Evolutionary conservation across 2,888 invertebrate genomes (phyloP), one percentile per base, ranked within the genome.

Genomic region (Athalia rosae): DNA sequence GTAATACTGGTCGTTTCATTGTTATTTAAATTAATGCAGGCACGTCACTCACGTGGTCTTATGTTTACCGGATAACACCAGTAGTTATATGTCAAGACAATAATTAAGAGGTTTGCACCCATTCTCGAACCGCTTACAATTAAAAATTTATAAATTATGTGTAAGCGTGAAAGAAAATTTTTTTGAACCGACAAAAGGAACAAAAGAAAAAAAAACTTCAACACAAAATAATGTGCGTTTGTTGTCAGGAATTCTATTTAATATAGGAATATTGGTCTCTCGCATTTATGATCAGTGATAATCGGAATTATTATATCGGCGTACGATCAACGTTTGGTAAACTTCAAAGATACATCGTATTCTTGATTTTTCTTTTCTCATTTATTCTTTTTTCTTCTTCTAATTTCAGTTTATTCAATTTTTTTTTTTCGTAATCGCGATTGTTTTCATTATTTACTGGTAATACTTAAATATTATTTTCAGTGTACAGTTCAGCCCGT

Each of bases 401-500:
- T n/a, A n/a, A n/a, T n/a, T 28, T 28, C 1, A 28, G 28, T 28
- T 28, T 1, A 28, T 28, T 28, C 28, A 28, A 28, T 28, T 0
- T 28, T 28, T 28, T 0, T 28, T 28, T 28, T 28, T 28, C 28
- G 28, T 28, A 28, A 28, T 28, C 28, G 28, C 28, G 28, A 28
- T 28, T 28, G 28, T 28, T 0, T 28, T 28, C 28, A 28, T 28
- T 28, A 28, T 28, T 1, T 28, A 28, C 28, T 28, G 28, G 28
- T 28, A n/a, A 7, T 53, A 71, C 58, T 71, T 71, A 71, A 71
- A 71, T 56, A 71, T 56, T 28, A 28, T 28, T 28, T 74, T 73
- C 74, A 76, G 61, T 56, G 74, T 76, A 61, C 13, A 76, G 28
- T 28, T 28, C 28, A 76, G 63, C 73, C 74, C 77, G 74, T 61